phyloP scores from a whole-genome alignment of 92 coral and sea anemone genomes.

The Meandrina meandrites region DNA sequence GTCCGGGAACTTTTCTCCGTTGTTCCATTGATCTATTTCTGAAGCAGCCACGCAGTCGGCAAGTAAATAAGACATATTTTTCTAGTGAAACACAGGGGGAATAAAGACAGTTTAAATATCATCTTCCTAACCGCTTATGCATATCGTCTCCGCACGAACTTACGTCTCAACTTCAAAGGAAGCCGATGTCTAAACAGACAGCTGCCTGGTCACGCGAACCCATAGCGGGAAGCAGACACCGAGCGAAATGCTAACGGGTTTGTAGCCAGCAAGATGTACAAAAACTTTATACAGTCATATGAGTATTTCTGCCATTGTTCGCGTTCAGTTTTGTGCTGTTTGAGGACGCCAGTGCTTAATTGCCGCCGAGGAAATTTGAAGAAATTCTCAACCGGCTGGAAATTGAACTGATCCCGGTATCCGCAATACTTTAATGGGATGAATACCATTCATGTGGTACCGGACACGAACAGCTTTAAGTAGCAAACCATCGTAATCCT shows the following conservation, averaged over 20 bases:
- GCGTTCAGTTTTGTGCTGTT: background rate
- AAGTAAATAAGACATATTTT: background rate
- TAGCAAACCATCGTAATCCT: background rate
- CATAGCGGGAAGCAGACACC: background rate
- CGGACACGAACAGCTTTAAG: background rate
- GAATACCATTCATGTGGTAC: background rate
- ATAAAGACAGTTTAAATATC: background rate
- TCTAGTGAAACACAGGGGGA: background rate
- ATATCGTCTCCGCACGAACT: background rate
- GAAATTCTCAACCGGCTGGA: background rate
- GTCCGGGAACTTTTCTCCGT: background rate
- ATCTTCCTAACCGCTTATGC: conserved; percentile 6
- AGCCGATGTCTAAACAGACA: conserved; percentile 2
- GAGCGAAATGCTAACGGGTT: background rate
- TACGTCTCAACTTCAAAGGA: background rate
- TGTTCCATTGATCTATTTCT: background rate
- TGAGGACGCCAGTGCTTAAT: background rate
- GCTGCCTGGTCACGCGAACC: background rate
- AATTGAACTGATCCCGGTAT: background rate
- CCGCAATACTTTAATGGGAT: background rate
- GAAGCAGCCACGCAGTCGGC: background rate
- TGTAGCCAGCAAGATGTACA: background rate
- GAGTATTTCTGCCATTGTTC: background rate
- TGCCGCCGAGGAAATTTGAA: background rate
- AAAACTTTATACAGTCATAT: too few species aligned